Conservation (phyloP, 2,113 vertebrate species). For the Dendrocopos noguchii region DNA sequence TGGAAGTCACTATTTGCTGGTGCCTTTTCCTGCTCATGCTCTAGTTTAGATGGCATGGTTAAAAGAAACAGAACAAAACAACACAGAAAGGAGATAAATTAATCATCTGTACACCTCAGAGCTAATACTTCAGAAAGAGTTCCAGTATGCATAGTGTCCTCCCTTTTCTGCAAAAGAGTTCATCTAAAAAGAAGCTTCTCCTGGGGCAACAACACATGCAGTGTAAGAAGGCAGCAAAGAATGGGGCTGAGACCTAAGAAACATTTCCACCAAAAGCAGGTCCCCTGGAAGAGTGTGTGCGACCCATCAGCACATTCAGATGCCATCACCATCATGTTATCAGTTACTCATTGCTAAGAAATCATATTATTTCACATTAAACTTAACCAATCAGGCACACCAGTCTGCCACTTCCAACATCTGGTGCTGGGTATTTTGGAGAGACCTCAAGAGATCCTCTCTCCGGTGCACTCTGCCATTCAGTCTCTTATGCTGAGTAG, state of each 20-base stretch:
- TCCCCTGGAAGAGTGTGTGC: background rate
- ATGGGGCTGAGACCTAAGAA: background rate
- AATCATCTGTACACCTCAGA: background rate
- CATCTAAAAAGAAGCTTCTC: background rate
- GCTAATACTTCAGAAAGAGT: background rate
- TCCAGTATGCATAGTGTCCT: no score
- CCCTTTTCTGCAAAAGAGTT: background rate
- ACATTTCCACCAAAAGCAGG: background rate
- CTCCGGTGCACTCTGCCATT: background rate
- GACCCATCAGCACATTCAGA: background rate
- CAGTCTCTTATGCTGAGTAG: background rate
- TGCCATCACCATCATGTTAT: background rate
- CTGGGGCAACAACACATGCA: background rate
- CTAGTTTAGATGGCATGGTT: background rate
- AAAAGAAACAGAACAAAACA: background rate
- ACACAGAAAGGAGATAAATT: background rate
- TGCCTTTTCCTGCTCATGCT: background rate
- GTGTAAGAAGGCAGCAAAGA: background rate
- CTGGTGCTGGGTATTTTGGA: background rate
- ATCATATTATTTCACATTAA: background rate
- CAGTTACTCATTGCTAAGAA: background rate
- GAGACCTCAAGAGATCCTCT: background rate
- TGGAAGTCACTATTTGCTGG: background rate
- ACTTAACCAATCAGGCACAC: background rate
- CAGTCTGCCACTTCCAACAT: background rate